Evolutionary conservation across 2,888 invertebrate species (phyloP).

Genomic region (Tribolium freemani): DNA sequence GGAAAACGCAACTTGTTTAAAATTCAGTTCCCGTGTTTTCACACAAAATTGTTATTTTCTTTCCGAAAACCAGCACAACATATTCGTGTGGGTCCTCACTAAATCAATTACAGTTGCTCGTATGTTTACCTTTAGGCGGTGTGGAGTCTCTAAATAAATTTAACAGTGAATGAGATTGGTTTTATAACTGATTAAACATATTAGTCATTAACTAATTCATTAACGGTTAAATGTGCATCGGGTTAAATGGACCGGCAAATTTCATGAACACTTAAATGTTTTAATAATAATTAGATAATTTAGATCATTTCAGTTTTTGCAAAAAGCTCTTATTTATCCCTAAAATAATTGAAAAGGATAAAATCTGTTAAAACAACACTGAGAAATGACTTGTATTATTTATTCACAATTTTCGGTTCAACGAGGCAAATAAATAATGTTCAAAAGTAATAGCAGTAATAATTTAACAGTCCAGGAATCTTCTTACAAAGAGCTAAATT

Average conservation of each 20-base stretch:
- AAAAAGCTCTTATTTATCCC: too few species aligned
- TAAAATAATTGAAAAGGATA: too few species aligned
- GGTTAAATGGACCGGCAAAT: background rate
- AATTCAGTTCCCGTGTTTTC: constrained; percentile 15
- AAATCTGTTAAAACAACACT: too few species aligned
- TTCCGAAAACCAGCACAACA: background rate
- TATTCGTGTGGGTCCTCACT: constrained; percentile 5
- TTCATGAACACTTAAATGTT: background rate
- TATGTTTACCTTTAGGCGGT: constrained; percentile 2
- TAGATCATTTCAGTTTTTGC: too few species aligned
- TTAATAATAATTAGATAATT: background rate
- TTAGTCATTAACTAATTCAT: background rate
- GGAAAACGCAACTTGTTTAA: background rate
- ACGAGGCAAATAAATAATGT: too few species aligned
- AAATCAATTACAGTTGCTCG: constrained; percentile 29
- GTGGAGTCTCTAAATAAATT: constrained; percentile 1
- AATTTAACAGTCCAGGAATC: too few species aligned
- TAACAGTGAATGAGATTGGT: constrained; percentile 11
- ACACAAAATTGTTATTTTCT: constrained; percentile 18
- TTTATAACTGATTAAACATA: constrained; percentile 13
- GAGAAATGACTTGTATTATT: too few species aligned
- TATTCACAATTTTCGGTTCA: too few species aligned
- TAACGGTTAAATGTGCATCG: background rate
- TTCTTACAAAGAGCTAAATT: background rate
- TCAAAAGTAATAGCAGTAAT: too few species aligned